Percentiles rank a stretch among this genome's conserved stretches.
phyloP scores from a whole-genome alignment of 2,113 vertebrate species.

The Anarhynchus alexandrinus region DNA sequence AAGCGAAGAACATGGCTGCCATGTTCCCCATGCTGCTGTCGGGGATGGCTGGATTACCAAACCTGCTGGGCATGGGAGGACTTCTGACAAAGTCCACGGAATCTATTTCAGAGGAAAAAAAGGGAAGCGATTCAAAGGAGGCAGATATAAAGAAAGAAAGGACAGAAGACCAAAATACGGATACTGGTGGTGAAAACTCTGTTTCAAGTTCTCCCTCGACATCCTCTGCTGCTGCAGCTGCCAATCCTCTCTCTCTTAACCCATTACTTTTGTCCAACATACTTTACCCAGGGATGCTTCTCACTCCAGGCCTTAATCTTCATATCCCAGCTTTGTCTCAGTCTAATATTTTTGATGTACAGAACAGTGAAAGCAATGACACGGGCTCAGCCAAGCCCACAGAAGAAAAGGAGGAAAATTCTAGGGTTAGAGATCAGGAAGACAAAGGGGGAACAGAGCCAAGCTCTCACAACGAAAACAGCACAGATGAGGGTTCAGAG shows the following conservation, averaged over 20 bases:
- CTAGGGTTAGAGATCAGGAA: conserved; percentile 73
- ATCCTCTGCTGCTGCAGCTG: conserved; percentile 78
- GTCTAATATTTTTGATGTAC: conserved; percentile 80
- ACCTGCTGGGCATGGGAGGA: conserved; percentile 86
- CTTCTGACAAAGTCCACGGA: conserved; percentile 84
- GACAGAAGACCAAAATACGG: conserved; percentile 84
- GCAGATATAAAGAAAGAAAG: conserved; percentile 87
- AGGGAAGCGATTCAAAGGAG: conserved; percentile 77
- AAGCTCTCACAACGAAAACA: conserved; percentile 84
- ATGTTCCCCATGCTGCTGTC: conserved; percentile 99
- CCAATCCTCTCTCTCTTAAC: conserved; percentile 89
- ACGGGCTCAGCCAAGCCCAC: conserved; percentile 66
- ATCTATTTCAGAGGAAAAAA: conserved; percentile 77
- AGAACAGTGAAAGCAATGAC: conserved; percentile 87
- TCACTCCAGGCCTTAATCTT: conserved; percentile 99
- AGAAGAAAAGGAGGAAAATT: conserved; percentile 74
- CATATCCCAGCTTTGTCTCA: conserved; percentile 87
- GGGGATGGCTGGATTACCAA: conserved; percentile 92
- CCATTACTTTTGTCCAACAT: conserved; percentile 95
- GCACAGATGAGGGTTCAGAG: conserved; percentile 93
- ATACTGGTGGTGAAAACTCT: conserved; percentile 77
- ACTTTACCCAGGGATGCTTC: conserved; percentile 99
- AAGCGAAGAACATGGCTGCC: conserved; percentile 87
- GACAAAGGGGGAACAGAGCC: conserved; percentile 77
- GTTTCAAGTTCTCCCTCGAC: conserved; percentile 83